Evolutionary conservation across 2,888 invertebrate species (phyloP).

Genomic region (Rhabditophanes sp.): DNA sequence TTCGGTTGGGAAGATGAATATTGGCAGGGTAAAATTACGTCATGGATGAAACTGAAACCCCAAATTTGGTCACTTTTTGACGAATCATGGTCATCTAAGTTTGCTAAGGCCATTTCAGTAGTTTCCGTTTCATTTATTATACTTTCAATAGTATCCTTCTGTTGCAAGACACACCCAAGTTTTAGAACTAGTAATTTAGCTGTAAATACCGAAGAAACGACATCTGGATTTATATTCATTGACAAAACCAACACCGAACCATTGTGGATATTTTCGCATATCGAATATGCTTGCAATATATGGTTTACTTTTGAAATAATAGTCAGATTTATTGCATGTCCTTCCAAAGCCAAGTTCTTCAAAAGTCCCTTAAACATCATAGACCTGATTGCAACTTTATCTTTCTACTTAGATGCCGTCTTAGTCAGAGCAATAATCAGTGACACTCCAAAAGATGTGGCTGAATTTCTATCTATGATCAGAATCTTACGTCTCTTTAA

Average conservation of each 20-base stretch:
- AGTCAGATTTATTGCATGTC: constrained; percentile 57
- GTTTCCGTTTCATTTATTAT: constrained; percentile 87
- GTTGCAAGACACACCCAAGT: constrained; percentile 85
- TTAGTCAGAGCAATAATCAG: constrained; percentile 50
- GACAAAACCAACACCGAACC: no score
- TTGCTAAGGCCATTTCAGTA: constrained; percentile 61
- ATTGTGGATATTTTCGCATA: constrained; percentile 74
- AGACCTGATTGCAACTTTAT: constrained; percentile 92
- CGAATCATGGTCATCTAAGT: constrained; percentile 91
- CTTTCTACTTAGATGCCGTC: constrained; percentile 89
- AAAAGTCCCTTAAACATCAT: constrained; percentile 86
- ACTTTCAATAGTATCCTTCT: constrained; percentile 81
- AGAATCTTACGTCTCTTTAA: constrained; percentile 48
- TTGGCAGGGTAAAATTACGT: constrained; percentile 48
- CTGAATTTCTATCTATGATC: constrained; percentile 47
- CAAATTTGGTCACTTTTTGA: constrained; percentile 97
- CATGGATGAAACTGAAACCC: constrained; percentile 84
- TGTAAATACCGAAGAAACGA: no score
- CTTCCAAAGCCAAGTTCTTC: constrained; percentile 62
- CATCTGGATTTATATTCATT: neutral
- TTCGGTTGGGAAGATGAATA: constrained; percentile 94
- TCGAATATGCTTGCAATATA: constrained; percentile 77
- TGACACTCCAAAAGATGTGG: constrained; percentile 9
- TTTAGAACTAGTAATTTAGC: constrained; percentile 82
- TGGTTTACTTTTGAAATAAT: constrained; percentile 81